phyloP scores from a whole-genome alignment of 2,113 vertebrate genomes.

The Campylorhamphus procurvoides region DNA sequence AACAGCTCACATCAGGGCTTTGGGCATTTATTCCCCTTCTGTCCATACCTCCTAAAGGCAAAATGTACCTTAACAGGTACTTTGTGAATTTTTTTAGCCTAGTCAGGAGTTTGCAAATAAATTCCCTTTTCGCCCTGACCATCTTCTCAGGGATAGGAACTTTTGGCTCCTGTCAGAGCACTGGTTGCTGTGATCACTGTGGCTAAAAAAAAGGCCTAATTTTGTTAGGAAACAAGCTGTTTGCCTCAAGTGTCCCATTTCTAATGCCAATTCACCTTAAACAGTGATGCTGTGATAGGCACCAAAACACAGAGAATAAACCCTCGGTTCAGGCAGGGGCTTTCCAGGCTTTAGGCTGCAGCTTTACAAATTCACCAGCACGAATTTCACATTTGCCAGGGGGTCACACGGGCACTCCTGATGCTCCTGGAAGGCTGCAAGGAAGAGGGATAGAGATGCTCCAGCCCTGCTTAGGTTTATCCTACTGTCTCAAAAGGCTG shows the following conservation, averaged over 20 bases:
- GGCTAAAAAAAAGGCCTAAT: background rate
- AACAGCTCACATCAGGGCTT: background rate
- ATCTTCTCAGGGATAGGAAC: background rate
- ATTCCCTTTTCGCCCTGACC: background rate
- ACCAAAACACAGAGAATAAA: background rate
- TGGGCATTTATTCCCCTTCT: background rate
- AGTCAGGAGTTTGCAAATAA: background rate
- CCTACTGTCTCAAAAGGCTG: background rate
- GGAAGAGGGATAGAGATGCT: rapidly evolving
- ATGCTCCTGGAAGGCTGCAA: background rate
- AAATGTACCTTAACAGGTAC: background rate
- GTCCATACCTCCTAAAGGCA: background rate
- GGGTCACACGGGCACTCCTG: rapidly evolving
- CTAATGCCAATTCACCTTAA: background rate
- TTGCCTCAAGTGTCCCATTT: background rate
- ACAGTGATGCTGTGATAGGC: rapidly evolving
- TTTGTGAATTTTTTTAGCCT: background rate
- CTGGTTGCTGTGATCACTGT: rapidly evolving
- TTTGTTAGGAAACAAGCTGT: background rate
- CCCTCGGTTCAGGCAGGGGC: background rate
- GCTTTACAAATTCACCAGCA: background rate
- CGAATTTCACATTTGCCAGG: rapidly evolving
- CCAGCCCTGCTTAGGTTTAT: background rate
- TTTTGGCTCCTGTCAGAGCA: background rate
- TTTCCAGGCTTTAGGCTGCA: background rate